Conservation (phyloP, 2,888 invertebrate genomes). For the Ptychoptera contaminata region DNA sequence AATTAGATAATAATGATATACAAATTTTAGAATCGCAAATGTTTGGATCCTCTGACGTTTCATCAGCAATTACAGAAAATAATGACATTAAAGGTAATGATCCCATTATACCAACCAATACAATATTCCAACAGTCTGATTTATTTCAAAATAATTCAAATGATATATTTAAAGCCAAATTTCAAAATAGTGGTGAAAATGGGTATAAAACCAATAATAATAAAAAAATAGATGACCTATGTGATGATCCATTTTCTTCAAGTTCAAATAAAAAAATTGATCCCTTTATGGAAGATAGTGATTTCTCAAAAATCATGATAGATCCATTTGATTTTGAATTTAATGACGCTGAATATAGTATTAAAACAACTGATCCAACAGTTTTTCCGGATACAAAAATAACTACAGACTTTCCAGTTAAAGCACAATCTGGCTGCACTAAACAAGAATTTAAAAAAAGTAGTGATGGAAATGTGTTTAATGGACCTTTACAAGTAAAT, state of each 20-base stretch:
- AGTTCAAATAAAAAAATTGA: constrained; percentile 18
- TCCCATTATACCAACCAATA: no score
- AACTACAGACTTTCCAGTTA: constrained; percentile 6
- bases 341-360: constrained; percentile 9
- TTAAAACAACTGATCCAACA: constrained; percentile 9
- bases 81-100: no score
- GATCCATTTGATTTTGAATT: constrained; percentile 30
- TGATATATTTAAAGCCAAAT: background rate
- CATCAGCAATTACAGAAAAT: no score
- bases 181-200: background rate
- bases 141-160: no score
- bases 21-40: no score
- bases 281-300: constrained; percentile 47
- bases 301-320: constrained; percentile 23
- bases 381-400: constrained; percentile 17
- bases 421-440: background rate
- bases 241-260: background rate
- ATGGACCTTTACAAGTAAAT: constrained; percentile 52
- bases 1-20: background rate
- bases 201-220: background rate
- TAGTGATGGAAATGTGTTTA: constrained; percentile 32
- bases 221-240: no score
- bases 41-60: no score
- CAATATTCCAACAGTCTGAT: no score
- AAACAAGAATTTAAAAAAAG: constrained; percentile 18